Percentiles rank a stretch among this genome's conserved stretches.
phyloP scores from a whole-genome alignment of 2,113 vertebrate species.

The Lophius piscatorius region DNA sequence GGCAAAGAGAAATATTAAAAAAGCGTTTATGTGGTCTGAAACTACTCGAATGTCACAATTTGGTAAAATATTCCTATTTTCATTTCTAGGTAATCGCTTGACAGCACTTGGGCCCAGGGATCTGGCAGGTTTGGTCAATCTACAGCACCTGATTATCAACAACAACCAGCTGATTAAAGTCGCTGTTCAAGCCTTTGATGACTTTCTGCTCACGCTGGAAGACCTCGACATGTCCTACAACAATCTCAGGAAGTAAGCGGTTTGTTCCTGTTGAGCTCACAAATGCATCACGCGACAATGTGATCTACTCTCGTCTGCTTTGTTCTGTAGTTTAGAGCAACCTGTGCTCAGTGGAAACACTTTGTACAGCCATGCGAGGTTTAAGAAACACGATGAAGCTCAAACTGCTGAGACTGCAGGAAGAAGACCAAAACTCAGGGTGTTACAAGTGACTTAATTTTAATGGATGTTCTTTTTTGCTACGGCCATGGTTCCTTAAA shows the following conservation, averaged over 20 bases:
- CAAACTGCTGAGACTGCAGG: conserved; percentile 44
- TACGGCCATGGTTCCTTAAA: conserved; percentile 35
- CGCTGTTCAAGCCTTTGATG: conserved; percentile 84
- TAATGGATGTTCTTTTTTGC: conserved; percentile 54
- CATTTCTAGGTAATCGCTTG: conserved; percentile 82
- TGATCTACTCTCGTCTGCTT: conserved; percentile 7
- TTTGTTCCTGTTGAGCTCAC: neutral
- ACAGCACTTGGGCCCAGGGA: conserved; percentile 82
- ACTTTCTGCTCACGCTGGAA: conserved; percentile 87
- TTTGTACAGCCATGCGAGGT: conserved; percentile 5
- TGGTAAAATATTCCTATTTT: neutral
- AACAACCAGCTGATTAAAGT: conserved; percentile 90
- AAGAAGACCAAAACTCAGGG: conserved; percentile 25
- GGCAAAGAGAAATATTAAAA: neutral
- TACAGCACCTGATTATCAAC: conserved; percentile 90
- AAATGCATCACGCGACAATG: neutral
- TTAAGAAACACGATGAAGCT: conserved; percentile 34
- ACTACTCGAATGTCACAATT: no score
- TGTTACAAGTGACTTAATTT: conserved; percentile 49
- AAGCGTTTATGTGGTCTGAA: no score
- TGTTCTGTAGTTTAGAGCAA: conserved; percentile 2
- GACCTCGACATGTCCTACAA: conserved; percentile 93
- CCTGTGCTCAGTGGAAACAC: conserved; percentile 1
- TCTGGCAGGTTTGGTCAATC: conserved; percentile 85
- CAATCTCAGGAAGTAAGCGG: conserved; percentile 80